Evolutionary conservation across 2,888 invertebrate species (phyloP), one percentile per base, ranked within the genome.

Genomic region (Folsomia manolachei): DNA sequence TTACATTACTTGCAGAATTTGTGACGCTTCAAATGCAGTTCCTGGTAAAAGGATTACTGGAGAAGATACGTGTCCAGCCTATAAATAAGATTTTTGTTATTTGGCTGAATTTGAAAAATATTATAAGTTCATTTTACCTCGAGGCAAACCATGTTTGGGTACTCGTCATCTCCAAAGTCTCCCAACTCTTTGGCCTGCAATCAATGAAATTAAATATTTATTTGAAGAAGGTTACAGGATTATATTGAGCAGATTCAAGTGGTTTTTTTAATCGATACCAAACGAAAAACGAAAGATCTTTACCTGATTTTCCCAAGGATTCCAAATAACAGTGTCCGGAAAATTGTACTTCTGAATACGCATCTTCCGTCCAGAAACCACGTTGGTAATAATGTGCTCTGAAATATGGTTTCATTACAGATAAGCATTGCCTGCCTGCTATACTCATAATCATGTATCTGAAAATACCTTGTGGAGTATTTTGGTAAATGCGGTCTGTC

Each of bases 161-260:
- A 97, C 85, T 97, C 96, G 82, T 95, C 95, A 85, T 96, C 95
- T n/a, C 95, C 96, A 84, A 97, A 95, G 85, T 97, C 97, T 1
- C 90, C 88, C 86, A 96, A 93, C 83, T 94, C 94, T 82, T 93
- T 91, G 26, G 96, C 95, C 84, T 92, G 92, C 11, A 56, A 56
- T 14, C 56, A 56, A 14, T 56, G 19, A 21, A n/a, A n/a, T 19
- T 56, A 56, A 56, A 4, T 56, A 56, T 19, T 7, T 56, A 51
- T 11, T 51, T 9, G 18, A 51, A 51, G n/a, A n/a, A n/a, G n/a
- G n/a, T n/a, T n/a, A n/a, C n/a, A n/a, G n/a, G n/a, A n/a, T n/a
- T n/a, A n/a, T n/a, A n/a, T n/a, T n/a, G n/a, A n/a, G n/a, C n/a
- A n/a, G n/a, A n/a, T n/a, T n/a, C n/a, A n/a, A n/a, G n/a, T n/a